A percentile compares a stretch with the other conserved stretches of the same genome.
phyloP scores from a whole-genome alignment of 2,797 vertebrate species.

The Vultur gryphus region DNA sequence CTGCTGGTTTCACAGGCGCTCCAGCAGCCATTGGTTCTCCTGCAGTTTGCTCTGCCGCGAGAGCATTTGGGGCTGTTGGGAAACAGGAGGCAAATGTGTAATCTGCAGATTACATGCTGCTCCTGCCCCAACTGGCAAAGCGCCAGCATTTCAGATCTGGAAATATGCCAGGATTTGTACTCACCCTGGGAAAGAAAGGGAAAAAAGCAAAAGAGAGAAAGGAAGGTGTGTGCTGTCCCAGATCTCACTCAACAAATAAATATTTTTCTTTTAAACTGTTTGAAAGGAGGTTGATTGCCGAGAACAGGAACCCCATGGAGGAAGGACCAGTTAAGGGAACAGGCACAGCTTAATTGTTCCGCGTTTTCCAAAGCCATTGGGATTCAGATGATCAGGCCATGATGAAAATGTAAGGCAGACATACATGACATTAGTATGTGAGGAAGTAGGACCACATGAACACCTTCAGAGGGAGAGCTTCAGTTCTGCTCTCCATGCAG shows the following conservation, averaged over 20 bases:
- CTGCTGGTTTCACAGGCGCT: background rate
- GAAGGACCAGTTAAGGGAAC: background rate
- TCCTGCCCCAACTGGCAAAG: background rate
- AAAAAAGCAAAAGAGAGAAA: background rate
- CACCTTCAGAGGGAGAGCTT: background rate
- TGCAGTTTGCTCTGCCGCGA: accelerated
- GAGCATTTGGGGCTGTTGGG: background rate
- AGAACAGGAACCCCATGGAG: background rate
- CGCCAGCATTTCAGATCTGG: background rate
- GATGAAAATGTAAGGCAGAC: background rate
- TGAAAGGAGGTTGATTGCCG: background rate
- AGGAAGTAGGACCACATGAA: background rate
- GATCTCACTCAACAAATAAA: background rate
- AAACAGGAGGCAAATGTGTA: background rate
- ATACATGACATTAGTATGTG: accelerated
- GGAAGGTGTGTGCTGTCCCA: background rate
- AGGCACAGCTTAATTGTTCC: background rate
- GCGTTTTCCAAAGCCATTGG: background rate
- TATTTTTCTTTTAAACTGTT: background rate
- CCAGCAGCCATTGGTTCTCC: background rate
- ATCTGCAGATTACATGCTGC: background rate
- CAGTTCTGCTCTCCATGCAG: background rate
- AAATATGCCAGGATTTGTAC: background rate
- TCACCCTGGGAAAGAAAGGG: background rate
- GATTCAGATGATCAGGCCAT: background rate